Conservation (phyloP, 1,140 invertebrate genomes). For the Caenorhabditis briggsae region DNA sequence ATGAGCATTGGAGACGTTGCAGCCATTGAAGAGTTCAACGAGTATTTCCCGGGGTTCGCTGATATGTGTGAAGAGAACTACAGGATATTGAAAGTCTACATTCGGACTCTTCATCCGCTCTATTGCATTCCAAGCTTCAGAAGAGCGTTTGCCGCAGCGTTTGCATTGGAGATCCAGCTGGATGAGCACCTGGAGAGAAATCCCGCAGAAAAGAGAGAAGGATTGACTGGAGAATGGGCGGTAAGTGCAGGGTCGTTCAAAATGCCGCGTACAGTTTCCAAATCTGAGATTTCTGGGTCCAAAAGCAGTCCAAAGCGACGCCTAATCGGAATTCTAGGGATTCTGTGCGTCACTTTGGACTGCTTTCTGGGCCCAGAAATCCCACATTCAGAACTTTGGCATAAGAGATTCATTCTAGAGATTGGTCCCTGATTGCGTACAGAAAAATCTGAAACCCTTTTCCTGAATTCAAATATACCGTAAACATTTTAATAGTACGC, state of each 20-base stretch:
- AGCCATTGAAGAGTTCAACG: constrained; percentile 42
- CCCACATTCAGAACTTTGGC: no score
- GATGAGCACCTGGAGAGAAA: constrained; percentile 16
- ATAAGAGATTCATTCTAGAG: no score
- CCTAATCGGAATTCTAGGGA: no score
- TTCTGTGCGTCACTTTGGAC: no score
- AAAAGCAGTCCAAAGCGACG: no score
- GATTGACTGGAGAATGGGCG: constrained; percentile 30
- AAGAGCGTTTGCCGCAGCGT: neutral
- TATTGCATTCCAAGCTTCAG: neutral
- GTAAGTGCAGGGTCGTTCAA: neutral
- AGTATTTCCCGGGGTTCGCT: constrained; percentile 40
- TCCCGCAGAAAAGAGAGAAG: neutral
- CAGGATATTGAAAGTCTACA: neutral
- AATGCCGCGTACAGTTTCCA: no score
- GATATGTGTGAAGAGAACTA: constrained; percentile 36
- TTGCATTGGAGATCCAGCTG: constrained; percentile 14
- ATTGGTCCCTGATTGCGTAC: no score
- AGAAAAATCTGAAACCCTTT: no score
- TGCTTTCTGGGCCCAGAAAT: no score
- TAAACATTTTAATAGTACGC: no score
- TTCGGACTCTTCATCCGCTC: constrained; percentile 13
- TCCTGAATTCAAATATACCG: no score
- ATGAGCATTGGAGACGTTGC: constrained; percentile 25
- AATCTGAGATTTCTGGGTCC: no score